phyloP scores from a whole-genome alignment of 2,888 invertebrate genomes.

The Chloroclystis v-ata region DNA sequence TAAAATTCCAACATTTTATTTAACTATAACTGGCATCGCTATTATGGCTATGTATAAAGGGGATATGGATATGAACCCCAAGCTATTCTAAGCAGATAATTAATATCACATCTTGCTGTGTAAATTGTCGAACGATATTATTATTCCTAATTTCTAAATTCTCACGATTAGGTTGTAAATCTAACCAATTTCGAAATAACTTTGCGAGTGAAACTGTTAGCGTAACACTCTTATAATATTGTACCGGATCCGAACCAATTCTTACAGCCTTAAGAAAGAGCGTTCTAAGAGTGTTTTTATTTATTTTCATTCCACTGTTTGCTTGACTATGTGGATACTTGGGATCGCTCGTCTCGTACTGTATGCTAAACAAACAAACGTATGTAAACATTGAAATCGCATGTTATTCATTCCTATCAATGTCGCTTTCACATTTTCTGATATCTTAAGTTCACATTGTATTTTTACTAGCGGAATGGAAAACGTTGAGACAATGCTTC shows the following conservation, averaged over 20 bases:
- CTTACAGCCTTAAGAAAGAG: slow-evolving; percentile 4
- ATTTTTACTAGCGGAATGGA: slow-evolving; percentile 7
- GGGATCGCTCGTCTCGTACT: slow-evolving; percentile 43
- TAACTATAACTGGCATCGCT: no score
- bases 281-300: slow-evolving; percentile 36
- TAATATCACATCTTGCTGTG: no score
- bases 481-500: slow-evolving; percentile 6
- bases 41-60: no score
- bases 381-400: slow-evolving; percentile 61
- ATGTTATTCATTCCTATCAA: slow-evolving; percentile 60
- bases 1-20: no score
- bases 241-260: not conserved
- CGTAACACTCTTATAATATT: not conserved
- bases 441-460: slow-evolving; percentile 21
- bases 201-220: no score
- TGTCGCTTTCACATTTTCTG: slow-evolving; percentile 30
- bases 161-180: no score
- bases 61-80: no score
- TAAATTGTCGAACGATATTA: no score
- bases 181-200: no score
- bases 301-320: slow-evolving; percentile 55
- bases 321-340: slow-evolving; percentile 36
- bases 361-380: slow-evolving; percentile 59
- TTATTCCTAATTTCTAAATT: no score
- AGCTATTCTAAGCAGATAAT: no score